Evolutionary conservation across 2,113 vertebrate genomes (phyloP), one percentile per base, ranked within the genome.

Genomic region (Choloepus hoffmanni): DNA sequence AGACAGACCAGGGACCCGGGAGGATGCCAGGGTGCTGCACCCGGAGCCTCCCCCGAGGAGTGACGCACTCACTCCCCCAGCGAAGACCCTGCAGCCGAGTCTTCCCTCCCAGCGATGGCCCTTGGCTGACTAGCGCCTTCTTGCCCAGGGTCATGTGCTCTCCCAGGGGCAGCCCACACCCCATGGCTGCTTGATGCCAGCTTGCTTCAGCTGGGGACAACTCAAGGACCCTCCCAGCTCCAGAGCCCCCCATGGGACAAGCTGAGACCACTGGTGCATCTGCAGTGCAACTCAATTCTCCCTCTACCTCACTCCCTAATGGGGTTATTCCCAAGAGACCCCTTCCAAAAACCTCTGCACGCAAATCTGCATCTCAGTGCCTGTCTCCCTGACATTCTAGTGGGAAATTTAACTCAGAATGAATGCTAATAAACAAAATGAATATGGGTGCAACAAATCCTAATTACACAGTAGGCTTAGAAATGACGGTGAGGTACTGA

Each of bases 381-480:
- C 60, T 79, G 45, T 81, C 50, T 43, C 84, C 83, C 68, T 63
- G n/a, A 76, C n/a, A 63, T 60, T 50, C 60, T 28, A n/a, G 11
- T 12, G 30, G 60, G 45, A 50, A 81, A 11, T 53, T 70, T 33
- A 89, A 89, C 68, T 96, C 28, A 83, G 24, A 86, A 76, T 45
- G 53, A 70, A 93, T 40, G 67, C 28, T 60, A 95, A 88, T 50
- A 30, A 86, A n/a, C 53, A 62, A 93, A 88, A 81, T 79, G 21
- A 85, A 82, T 28, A 43, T 21, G 23, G 40, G 68, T 73, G 4
- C 26, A 91, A 93, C 19, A 73, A 81, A 67, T n/a, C 26, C 50
- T 24, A 81, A 85, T 86, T 73, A 79, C 78, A 88, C 13, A 77
- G 55, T n/a, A 74, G 70, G 79, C 23, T 72, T 58, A 76, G 76